These are phyloP conservation scores for Drosophila rufa DNA, from an alignment of 1,140 invertebrate genomes.

Conservation along the genomic window DNA sequence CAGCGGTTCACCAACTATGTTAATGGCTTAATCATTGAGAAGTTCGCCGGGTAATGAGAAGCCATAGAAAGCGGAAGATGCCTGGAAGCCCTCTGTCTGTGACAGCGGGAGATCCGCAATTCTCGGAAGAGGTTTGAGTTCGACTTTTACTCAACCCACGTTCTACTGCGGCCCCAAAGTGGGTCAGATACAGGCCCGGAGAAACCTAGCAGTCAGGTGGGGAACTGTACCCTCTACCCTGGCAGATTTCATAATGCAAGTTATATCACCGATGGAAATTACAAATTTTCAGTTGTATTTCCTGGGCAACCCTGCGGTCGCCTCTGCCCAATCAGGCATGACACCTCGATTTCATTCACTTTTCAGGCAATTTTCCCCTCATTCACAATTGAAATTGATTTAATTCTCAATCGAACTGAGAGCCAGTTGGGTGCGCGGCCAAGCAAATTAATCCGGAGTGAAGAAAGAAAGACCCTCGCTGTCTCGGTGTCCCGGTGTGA, in stretches of 20 bases:
- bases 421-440: slow-evolving; percentile 31
- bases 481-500: slow-evolving; percentile 41
- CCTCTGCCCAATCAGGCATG: slow-evolving; percentile 47
- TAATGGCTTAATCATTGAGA: slow-evolving; percentile 78
- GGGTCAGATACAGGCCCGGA: slow-evolving; percentile 9
- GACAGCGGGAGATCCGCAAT: slow-evolving; percentile 30
- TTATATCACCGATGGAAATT: slow-evolving; percentile 43
- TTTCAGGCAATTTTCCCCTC: slow-evolving; percentile 40
- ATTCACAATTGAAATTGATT: slow-evolving; percentile 55
- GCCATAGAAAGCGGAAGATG: slow-evolving; percentile 44
- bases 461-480: slow-evolving; percentile 35
- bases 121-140: slow-evolving; percentile 26
- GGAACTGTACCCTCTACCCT: neutral
- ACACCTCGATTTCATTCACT: slow-evolving; percentile 45
- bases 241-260: slow-evolving; percentile 32
- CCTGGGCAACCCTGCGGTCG: slow-evolving; percentile 10
- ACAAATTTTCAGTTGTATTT: slow-evolving; percentile 7
- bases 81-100: slow-evolving; percentile 13
- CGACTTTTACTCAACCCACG: slow-evolving; percentile 26
- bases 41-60: slow-evolving; percentile 24
- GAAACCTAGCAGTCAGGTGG: neutral
- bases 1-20: slow-evolving; percentile 23
- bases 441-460: slow-evolving; percentile 40
- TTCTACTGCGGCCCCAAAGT: slow-evolving; percentile 4
- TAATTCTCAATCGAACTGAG: slow-evolving; percentile 39